Base-by-base conservation (phyloP, 2,113 vertebrate genomes). In the Strix uralensis region DNA sequence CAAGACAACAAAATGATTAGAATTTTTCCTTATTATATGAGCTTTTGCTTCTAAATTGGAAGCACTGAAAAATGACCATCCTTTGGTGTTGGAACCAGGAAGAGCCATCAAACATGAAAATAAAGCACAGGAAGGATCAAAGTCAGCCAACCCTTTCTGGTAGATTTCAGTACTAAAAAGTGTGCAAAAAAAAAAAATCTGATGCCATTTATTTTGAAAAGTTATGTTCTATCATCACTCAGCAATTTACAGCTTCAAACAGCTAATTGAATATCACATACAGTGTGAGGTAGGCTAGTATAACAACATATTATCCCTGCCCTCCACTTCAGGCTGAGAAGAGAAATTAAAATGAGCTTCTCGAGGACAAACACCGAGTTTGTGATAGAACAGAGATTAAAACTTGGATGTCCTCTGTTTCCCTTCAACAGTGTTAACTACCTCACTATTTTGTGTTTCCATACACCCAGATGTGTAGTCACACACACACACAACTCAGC, bases 191-290 rank as follows among this genome's bases (percentile, higher is more conserved):
- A 44, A 57, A 32, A 22, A 26, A 16, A 47, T 11, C 36, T 44
- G 13, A 67, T 78, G 67, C 29, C 29, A 81, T 84, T 88, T 65
- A 75, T 91, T 92, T 93, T 92, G 65, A 63, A 54, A 83, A 92
- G 47, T 88, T 95, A 10, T 84, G 42, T 44, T 83, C 75, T 55
- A 27, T 59, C 86, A 86, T 86, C 83, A 86, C 57, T 84, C 72
- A 84, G 47, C 81, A 82, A 79, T 92, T 94, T 91, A 32, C 40
- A 87, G 1, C 88, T 92, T 94, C 80, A 89, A 91, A 84, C 77
- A 92, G 66, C 86, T 75, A 74, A 95, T 0, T 73, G 88, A 90
- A 4, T 74, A 86, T 79, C 75, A 81, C 18, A 52, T 25, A 13
- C 38, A 71, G 55, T 3, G 30, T 63, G 69, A 92, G 63, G 38